Evolutionary conservation across 30 jellyfish, hydroid and myxozoan genomes (phyloP).

Genomic region (Aurelia sp.): DNA sequence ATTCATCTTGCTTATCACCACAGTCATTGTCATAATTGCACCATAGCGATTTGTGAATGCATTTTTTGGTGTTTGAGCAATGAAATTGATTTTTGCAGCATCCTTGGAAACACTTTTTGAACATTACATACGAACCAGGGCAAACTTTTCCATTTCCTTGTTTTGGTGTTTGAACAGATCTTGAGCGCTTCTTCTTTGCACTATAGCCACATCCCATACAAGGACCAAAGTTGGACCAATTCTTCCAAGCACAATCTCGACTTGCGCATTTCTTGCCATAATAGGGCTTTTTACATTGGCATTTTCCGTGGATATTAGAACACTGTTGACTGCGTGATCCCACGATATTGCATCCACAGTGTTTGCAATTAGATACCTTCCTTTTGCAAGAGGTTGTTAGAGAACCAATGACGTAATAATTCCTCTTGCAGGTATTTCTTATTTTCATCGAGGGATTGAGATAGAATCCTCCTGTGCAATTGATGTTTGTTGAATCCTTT

Average conservation of each 20-base stretch:
- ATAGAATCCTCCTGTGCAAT: conserved; percentile 25
- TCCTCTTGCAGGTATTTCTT: conserved; percentile 14
- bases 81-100: conserved; percentile 42
- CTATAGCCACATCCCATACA: conserved; percentile 46
- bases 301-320: conserved; percentile 10
- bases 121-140: background rate
- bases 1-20: conserved; percentile 53
- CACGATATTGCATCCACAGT: conserved; percentile 5
- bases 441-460: conserved; percentile 37
- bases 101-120: conserved; percentile 17
- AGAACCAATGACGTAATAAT: conserved; percentile 29
- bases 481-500: background rate
- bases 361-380: conserved; percentile 19
- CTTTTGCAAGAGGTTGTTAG: conserved; percentile 18
- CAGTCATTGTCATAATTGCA: conserved; percentile 61
- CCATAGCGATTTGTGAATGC: conserved; percentile 8
- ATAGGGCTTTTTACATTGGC: conserved; percentile 26
- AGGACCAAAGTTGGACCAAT: conserved; percentile 12
- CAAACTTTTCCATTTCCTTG: conserved; percentile 16
- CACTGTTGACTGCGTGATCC: conserved; percentile 32
- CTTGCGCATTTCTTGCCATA: conserved; percentile 23
- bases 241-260: conserved; percentile 44
- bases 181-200: conserved; percentile 10
- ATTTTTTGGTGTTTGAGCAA: conserved; percentile 21
- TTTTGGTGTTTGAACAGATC: background rate